Percentiles rank a stretch among this genome's conserved stretches.
Conservation (phyloP, 1,140 invertebrate species). For the Eupristina koningsbergeri region DNA sequence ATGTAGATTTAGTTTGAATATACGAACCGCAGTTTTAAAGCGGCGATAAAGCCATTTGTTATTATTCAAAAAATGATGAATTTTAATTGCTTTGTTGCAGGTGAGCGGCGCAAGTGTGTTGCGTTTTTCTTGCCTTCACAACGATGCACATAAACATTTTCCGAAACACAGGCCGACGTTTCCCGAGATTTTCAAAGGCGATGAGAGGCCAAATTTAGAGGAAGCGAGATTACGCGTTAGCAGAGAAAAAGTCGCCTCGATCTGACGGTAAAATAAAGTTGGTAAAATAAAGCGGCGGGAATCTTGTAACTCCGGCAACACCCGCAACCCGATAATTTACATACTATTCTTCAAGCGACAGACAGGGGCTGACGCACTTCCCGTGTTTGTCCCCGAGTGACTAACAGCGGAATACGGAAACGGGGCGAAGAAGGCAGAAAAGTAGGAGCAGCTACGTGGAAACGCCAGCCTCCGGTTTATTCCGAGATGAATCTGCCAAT, state of each 20-base stretch:
- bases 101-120: not conserved
- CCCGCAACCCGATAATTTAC: not conserved
- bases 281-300: not conserved
- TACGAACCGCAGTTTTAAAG: not conserved
- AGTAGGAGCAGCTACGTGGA: not conserved
- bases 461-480: not conserved
- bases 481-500: not conserved
- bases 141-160: not conserved
- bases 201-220: no score
- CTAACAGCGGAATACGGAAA: conserved; percentile 11
- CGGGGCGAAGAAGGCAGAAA: not conserved
- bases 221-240: no score
- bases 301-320: not conserved
- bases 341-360: not conserved
- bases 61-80: not conserved
- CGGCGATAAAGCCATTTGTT: not conserved
- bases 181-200: no score
- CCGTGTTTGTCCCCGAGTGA: conserved; percentile 11
- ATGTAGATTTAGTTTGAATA: no score
- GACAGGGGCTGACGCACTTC: conserved; percentile 6
- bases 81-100: conserved; percentile 9
- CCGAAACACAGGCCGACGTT: not conserved
- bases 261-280: not conserved
- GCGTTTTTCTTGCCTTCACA: not conserved
- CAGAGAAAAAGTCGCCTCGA: not conserved